Evolutionary conservation across 2,113 vertebrate species (phyloP).

Genomic region (Illadopsis cleaveri): DNA sequence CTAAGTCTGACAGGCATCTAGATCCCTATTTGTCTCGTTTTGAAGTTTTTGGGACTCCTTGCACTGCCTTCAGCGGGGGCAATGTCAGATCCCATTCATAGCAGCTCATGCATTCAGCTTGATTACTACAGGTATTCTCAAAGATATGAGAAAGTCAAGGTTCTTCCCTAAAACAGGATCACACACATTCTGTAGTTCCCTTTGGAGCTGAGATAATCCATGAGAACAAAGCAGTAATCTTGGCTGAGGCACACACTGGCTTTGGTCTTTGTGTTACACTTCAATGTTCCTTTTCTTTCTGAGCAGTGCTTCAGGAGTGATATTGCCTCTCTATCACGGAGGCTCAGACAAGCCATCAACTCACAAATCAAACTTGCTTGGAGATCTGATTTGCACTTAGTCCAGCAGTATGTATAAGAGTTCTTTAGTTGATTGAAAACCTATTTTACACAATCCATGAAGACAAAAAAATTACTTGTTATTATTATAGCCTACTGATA

Average conservation of each 20-base stretch:
- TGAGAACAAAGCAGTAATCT: background rate
- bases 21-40: background rate
- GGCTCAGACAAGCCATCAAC: background rate
- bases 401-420: background rate
- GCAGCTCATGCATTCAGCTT: background rate
- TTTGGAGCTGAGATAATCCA: background rate
- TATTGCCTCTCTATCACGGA: background rate
- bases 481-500: background rate
- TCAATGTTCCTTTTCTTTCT: background rate
- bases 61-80: accelerated
- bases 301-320: accelerated
- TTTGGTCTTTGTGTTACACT: background rate
- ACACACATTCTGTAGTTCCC: background rate
- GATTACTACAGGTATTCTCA: background rate
- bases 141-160: background rate
- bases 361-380: background rate
- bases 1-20: background rate
- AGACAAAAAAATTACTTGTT: background rate
- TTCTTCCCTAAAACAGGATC: background rate
- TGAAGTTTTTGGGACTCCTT: background rate
- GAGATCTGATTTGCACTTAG: background rate
- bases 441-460: background rate
- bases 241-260: background rate
- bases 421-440: background rate
- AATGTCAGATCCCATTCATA: background rate